Conservation (phyloP, 92 coral and sea anemone species). For the Micromussa lordhowensis region DNA sequence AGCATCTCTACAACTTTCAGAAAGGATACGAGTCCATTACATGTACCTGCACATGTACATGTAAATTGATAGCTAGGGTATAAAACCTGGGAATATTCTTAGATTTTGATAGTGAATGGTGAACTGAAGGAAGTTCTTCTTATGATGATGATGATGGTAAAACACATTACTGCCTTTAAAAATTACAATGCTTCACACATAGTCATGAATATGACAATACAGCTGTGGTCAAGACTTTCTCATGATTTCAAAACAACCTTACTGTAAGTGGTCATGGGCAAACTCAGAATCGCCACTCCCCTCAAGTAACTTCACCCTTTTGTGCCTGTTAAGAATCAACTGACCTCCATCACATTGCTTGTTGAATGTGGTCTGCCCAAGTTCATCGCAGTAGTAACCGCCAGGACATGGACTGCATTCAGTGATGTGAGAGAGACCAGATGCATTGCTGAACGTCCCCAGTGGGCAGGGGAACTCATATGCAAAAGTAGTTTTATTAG, state of each 20-base stretch:
- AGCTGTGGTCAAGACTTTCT: too few species aligned
- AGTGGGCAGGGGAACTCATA: constrained; percentile 88
- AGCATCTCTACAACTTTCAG: background rate
- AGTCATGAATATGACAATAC: too few species aligned
- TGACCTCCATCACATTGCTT: constrained; percentile 86
- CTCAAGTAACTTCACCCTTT: too few species aligned
- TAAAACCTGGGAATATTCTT: too few species aligned
- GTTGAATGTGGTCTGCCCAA: constrained; percentile 85
- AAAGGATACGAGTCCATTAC: background rate
- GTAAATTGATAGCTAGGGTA: too few species aligned
- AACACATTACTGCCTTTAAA: too few species aligned
- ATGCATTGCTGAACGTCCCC: constrained; percentile 91
- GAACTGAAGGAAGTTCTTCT: too few species aligned
- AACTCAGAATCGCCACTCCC: background rate
- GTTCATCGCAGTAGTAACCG: constrained; percentile 92
- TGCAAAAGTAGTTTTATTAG: constrained; percentile 77
- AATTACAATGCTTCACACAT: too few species aligned
- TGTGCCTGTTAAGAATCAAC: background rate
- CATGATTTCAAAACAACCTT: too few species aligned
- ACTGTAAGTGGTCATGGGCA: background rate
- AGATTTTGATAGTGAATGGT: too few species aligned
- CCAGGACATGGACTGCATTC: constrained; percentile 96
- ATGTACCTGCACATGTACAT: background rate
- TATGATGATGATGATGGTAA: too few species aligned
- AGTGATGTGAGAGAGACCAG: constrained; percentile 61